Base-by-base conservation (phyloP, 2,888 invertebrate species). In the Cerastis leucographa region DNA sequence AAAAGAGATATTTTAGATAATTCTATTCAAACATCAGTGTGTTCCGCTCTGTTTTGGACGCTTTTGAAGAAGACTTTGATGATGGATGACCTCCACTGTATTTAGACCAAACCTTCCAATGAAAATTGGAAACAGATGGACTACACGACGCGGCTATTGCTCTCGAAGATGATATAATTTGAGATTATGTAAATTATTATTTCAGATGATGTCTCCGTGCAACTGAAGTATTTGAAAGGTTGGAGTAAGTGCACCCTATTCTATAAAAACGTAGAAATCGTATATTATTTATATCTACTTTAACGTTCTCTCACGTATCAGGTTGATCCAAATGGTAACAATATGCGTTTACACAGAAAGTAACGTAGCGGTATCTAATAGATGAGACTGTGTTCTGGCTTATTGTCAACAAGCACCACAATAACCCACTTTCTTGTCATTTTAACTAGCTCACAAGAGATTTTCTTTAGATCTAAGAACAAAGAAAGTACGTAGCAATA, bases 401-500 rank as follows among this genome's bases (percentile, higher is more conserved):
- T 71, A 85, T 84, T 84, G 83, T 85, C 78, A 85, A 74, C 81
- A 35, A 72, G 56, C 59, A 77, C 68, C 78, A 78, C 74, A 76
- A 71, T 77, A 77, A 81, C 80, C 83, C 76, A 86, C 86, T 86
- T 86, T 87, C 88, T 76, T 85, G 81, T 84, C 78, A 87, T 80
- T 88, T 73, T 73, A 79, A 83, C 69, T 75, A 65, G 73, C 62
- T 76, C 66, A 72, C 62, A 68, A 76, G 51, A 86, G 70, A 86
- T 84, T 81, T 85, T 76, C 68, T 78, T 74, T 56, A 66, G 42
- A 56, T 76, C 44, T 9, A 59, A 74, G 62, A 83, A 74, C 61
- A 83, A 85, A 66, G 81, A 75, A 68, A 85, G 56, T 66, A 76
- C 22, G 44, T 40, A 80, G 56, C 59, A 29, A 71, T 75, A 71